Base-by-base conservation (phyloP, 2,888 invertebrate species). In the Camponotus fellah region DNA sequence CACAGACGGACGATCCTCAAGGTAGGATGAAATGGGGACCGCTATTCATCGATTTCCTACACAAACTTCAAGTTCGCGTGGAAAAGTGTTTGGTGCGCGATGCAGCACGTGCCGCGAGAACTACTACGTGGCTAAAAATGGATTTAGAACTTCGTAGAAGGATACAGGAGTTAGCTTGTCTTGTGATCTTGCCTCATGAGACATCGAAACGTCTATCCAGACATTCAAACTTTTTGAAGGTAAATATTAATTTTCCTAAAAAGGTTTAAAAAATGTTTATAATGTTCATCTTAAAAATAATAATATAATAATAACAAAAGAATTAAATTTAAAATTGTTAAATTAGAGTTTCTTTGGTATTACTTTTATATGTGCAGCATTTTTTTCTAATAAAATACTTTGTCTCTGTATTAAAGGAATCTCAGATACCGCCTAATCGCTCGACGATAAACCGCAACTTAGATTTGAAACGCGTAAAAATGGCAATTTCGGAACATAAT, bases 51-150 rank as follows among this genome's bases (percentile, higher is more conserved):
- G 95, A 96, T 32, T 95, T 97, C 85, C 95, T 97, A 72, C 96
- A 96, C 82, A 96, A 96, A 83, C 95, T 97, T 80, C 96, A 96
- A 80, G 95, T 95, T n/a, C 96, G 97, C 65, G 96, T 97, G 46
- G 97, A 98, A 92, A 96, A 97, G 87, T 97, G 97, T 91, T 95
- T 98, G 66, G 96, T 97, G 10, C 95, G 97, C 34, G 97, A 97
- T 92, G 97, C 97, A 32, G 95, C 96, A 6, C 95, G 96, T 32
- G 96, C 97, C 4, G 96, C 96, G 89, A 95, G 97, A 46, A 96
- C 96, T 12, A 96, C 96, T 8, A 96, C 96, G 0, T 97, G 97
- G 97, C 95, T 96, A 60, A 95, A 96, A 90, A 96, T 97, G 96
- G 97, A 97, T 84, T 93, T 96, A 80, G 96, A 96, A 74, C 93